A percentile compares a stretch with the other conserved stretches of the same genome.
These are phyloP conservation scores for Phymastichus coffea DNA, from an alignment of 1,140 invertebrate genomes.

Conservation along the genomic window DNA sequence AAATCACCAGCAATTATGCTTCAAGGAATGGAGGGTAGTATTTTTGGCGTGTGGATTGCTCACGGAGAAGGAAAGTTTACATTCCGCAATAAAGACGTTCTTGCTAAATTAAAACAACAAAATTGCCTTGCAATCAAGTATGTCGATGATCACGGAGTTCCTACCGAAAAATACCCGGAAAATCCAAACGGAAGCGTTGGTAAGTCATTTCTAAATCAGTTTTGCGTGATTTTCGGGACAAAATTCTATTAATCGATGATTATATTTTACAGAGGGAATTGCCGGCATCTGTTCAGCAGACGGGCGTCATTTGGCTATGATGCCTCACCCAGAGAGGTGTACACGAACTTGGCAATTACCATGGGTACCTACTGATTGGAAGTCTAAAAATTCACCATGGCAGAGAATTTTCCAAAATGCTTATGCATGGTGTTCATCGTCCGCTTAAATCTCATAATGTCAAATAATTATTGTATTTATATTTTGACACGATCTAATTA, in stretches of 20 bases:
- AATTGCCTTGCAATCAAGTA: conserved; percentile 78
- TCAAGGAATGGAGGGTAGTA: conserved; percentile 77
- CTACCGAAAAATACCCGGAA: conserved; percentile 83
- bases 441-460: neutral
- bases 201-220: too few relatives aligned
- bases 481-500: neutral
- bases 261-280: conserved; percentile 64
- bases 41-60: conserved; percentile 93
- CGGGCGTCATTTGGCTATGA: conserved; percentile 93
- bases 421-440: conserved; percentile 71
- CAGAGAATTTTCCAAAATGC: conserved; percentile 90
- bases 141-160: conserved; percentile 74
- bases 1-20: conserved; percentile 82
- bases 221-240: too few relatives aligned
- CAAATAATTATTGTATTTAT: neutral
- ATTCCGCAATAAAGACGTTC: conserved; percentile 58
- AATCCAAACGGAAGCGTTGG: conserved; percentile 90
- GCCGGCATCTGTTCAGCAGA: conserved; percentile 86
- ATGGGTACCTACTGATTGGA: conserved; percentile 63
- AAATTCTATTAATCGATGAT: neutral
- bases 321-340: conserved; percentile 97
- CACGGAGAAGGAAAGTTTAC: conserved; percentile 89
- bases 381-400: conserved; percentile 77
- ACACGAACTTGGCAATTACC: conserved; percentile 85
- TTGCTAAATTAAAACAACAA: conserved; percentile 60